Base-by-base conservation (phyloP, 37 sponge, comb jelly and placozoan species). In the Lycopodina hypogea region DNA sequence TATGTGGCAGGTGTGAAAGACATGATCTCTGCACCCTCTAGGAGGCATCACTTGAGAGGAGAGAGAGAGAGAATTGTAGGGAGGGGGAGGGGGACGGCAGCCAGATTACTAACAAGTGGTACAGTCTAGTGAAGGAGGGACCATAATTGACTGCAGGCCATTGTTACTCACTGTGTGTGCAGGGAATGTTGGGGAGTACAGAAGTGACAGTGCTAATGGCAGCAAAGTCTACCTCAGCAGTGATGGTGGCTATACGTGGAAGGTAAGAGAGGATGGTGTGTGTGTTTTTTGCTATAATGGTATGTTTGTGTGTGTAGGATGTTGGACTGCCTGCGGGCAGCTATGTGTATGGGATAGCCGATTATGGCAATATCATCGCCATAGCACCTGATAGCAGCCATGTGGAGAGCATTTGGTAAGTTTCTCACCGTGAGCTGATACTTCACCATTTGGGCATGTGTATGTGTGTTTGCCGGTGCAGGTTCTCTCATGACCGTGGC, bases 401-500 rank as follows among this genome's bases (percentile, higher is more conserved):
- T 32, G 58, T 70, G 42, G 50, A 56, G 53, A n/a, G 26, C 48
- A 68, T 78, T 15, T 85, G 85, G 85, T 85, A 32, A 50, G 68
- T 29, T 15, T 14, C 30, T 21, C 28, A 82, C 15, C 39, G 7
- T 30, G 9, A 8, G 30, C 38, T 30, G 32, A 32, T 35, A 45
- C n/a, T n/a, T n/a, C n/a, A 9, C 48, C 9, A 9, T 45, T 12
- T 45, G 48, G 4, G 4, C 48, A 45, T 45, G 48, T 45, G 48
- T 45, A 9, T 9, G 9, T 45, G 48, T 45, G n/a, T 45, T 78
- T 8, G 41, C 29, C 23, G 7, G 15, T 41, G 1, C 50, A 90
- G 90, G 90, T 77, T 90, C 55, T 90, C 90, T 26, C 86, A 90
- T 75, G 76, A 90, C 40, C 78, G 86, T 38, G 90, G 90, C 3